Evolutionary conservation across 2,888 invertebrate species (phyloP), one percentile per base, ranked within the genome.

Genomic region (Trilocha varians): DNA sequence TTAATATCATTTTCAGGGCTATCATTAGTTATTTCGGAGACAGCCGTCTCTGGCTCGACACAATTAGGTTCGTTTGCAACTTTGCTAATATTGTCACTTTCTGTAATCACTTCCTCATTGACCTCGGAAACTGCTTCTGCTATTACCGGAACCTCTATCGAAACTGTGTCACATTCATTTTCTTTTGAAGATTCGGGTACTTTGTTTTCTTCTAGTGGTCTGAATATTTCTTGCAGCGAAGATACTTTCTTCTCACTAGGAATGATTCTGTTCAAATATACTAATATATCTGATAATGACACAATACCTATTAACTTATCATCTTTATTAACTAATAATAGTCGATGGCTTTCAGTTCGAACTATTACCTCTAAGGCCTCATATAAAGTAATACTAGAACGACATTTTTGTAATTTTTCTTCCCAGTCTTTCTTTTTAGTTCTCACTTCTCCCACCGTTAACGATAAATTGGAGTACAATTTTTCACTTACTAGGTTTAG

Each of bases 281-380:
- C 70, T 71, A 86, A 74, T 64, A 86, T 83, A 69, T 86, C 85
- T 48, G 85, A 85, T 40, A 86, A 56, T 45, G 85, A 84, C 62
- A 86, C 83, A 59, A 86, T 83, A 48, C 83, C 85, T 57, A 79
- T 65, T 53, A 86, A 68, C 65, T 75, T 83, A 60, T 82, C 73
- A 52, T 85, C 84, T 69, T 73, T 83, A 80, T 78, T 78, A 45
- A 85, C 80, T 80, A 86, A 69, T 58, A 85, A 77, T 69, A 86
- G 70, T 80, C 85, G 84, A 82, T 86, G 85, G 78, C 85, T 95
- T 88, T 96, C 96, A 58, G 96, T 95, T 80, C 93, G 91, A 59
- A 96, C 96, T 70, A 97, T 95, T 80, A 91, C 93, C 80, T 96
- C 95, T 91, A 97, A 93, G 70, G 96, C 91, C 65, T 91, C 89